These are phyloP conservation scores for Chloroclystis v-ata DNA, from an alignment of 2,888 invertebrate genomes.

Conservation along the genomic window DNA sequence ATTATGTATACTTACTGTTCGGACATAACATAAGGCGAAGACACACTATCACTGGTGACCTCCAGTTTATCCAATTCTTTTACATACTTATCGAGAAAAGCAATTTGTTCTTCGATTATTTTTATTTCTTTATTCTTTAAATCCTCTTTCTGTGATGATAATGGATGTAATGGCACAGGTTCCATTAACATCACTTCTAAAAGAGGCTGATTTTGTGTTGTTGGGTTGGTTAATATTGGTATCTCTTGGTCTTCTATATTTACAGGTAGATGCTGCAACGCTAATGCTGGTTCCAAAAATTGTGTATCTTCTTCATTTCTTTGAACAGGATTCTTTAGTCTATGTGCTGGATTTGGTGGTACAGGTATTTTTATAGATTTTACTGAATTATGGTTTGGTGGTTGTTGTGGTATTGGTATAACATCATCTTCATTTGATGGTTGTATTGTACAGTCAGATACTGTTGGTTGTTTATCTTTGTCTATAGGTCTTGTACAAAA, in stretches of 20 bases:
- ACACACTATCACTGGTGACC: background rate
- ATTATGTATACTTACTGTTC: constrained; percentile 18
- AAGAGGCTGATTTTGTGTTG: no score
- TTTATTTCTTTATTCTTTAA: background rate
- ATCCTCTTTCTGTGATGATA: no score
- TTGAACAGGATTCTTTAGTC: background rate
- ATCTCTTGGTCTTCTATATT: no score
- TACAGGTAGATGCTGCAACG: no score
- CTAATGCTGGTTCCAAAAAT: no score
- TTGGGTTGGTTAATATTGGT: no score
- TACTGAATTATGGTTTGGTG: no score
- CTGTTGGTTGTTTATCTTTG: no score
- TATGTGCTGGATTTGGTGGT: background rate
- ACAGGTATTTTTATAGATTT: background rate
- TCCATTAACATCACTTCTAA: no score
- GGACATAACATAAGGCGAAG: constrained; percentile 13
- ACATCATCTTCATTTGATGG: background rate
- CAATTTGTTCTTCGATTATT: constrained; percentile 7
- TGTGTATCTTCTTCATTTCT: background rate
- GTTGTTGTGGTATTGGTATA: background rate
- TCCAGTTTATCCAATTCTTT: constrained; percentile 15
- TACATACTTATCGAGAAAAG: background rate
- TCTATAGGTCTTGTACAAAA: background rate
- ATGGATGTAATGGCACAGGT: no score
- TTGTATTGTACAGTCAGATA: background rate